phyloP scores from a whole-genome alignment of 1,140 invertebrate species.

The Cherax destructor region DNA sequence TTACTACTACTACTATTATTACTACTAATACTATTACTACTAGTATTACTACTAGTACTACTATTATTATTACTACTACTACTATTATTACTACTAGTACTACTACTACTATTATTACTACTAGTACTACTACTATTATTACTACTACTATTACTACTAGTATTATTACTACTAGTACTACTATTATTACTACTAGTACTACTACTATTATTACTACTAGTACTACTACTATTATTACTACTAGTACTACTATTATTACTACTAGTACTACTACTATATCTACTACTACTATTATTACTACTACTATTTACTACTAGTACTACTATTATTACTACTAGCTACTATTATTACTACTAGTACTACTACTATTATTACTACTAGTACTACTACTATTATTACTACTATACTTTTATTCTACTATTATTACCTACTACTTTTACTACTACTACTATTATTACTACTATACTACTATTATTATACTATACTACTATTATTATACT shows the following conservation, averaged over 20 bases:
- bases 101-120: constrained; percentile 16
- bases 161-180: too few relatives aligned
- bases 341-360: constrained; percentile 7
- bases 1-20: constrained; percentile 14
- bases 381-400: not conserved
- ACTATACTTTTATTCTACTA: not conserved
- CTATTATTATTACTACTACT: too few relatives aligned
- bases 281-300: constrained; percentile 28
- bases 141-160: not conserved
- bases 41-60: not conserved
- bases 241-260: constrained; percentile 16
- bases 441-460: constrained; percentile 16
- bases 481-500: too few relatives aligned
- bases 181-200: constrained; percentile 6
- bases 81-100: not conserved
- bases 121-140: not conserved
- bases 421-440: not conserved
- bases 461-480: constrained; percentile 5
- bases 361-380: constrained; percentile 15
- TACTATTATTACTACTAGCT: too few relatives aligned
- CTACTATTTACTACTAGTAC: not conserved
- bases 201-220: constrained; percentile 20
- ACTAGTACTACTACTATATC: too few relatives aligned
- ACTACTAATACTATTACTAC: not conserved
- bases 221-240: constrained; percentile 21